Base-by-base conservation (phyloP, 2,888 invertebrate species). In the Sarcophaga subvicina region DNA sequence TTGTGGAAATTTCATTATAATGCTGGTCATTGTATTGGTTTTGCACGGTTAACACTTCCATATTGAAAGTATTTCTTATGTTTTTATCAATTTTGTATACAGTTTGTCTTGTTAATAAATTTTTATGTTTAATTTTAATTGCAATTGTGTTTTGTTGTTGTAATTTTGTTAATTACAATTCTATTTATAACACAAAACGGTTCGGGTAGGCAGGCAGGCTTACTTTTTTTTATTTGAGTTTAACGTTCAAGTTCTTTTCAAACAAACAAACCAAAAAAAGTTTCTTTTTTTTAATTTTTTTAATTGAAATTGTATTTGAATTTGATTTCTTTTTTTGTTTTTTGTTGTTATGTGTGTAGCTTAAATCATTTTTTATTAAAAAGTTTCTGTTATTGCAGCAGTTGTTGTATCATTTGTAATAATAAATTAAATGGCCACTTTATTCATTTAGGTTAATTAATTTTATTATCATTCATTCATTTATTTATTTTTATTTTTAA, bases 11-110 rank as follows among this genome's bases (percentile, higher is more conserved):
- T 80, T 86, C 86, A 81, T 70, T 83, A 54, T 86, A 86, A 67
- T 86, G 86, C 45, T 83, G 86, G 47, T 86, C 86, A 70, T 70
- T 83, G 49, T 80, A 83, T 17, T 83, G 86, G 62, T 86, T 86
- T 83, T 86, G 86, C 66, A 86, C 86, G n/a, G 86, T 86, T 77
- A 86, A 75, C 77, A 86, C 78, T 81, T 86, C 86, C 86, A 86
- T 86, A 25, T 66, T 83, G 45, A 64, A 10, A 22, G 45, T 59
- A 17, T 62, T 22, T 64, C 37, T 20, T 62, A 27, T 11, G 12
- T 22, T n/a, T 62, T 59, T 63, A 63, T 54, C 12, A 69, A 62
- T 78, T 69, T 25, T 71, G 54, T 54, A 59, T 59, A 2, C 14
- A 59, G 14, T 59, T 62, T 25, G 37, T 12, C 8, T 22, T 22